Conservation (phyloP, 2,113 vertebrate species). For the Ciconia boyciana region DNA sequence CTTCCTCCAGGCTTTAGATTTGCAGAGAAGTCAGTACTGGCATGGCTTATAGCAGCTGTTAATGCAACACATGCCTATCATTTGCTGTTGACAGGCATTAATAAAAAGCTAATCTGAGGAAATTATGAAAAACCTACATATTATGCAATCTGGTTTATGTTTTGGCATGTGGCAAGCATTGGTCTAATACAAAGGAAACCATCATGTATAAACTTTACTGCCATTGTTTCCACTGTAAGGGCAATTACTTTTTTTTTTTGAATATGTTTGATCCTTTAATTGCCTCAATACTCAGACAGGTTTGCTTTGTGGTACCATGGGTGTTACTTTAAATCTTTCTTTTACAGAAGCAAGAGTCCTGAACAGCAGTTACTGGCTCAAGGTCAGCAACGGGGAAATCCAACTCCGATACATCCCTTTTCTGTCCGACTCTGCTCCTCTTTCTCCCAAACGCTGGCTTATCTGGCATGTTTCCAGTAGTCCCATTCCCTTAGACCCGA, state of each 20-base stretch:
- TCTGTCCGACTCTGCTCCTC: background rate
- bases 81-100: slow-evolving; percentile 85
- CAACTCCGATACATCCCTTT: background rate
- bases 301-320: slow-evolving; percentile 29
- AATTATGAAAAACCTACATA: slow-evolving; percentile 81
- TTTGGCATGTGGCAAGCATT: slow-evolving; percentile 77
- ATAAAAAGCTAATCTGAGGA: slow-evolving; percentile 86
- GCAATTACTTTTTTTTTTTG: background rate
- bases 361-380: background rate
- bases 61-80: slow-evolving; percentile 75
- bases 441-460: background rate
- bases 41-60: slow-evolving; percentile 58
- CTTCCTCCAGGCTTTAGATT: slow-evolving; percentile 51
- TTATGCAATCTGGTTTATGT: slow-evolving; percentile 82
- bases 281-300: slow-evolving; percentile 31
- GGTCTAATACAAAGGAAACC: slow-evolving; percentile 61
- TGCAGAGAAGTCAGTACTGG: slow-evolving; percentile 61
- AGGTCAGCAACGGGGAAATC: background rate
- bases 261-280: slow-evolving; percentile 64
- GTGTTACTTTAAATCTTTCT: background rate
- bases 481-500: background rate
- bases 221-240: slow-evolving; percentile 42
- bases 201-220: slow-evolving; percentile 64
- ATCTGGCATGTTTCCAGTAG: background rate
- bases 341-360: background rate